Evolutionary conservation across 1,140 invertebrate species (phyloP), one percentile per base, ranked within the genome.

Genomic region (Stratiolaelaps scimitus): DNA sequence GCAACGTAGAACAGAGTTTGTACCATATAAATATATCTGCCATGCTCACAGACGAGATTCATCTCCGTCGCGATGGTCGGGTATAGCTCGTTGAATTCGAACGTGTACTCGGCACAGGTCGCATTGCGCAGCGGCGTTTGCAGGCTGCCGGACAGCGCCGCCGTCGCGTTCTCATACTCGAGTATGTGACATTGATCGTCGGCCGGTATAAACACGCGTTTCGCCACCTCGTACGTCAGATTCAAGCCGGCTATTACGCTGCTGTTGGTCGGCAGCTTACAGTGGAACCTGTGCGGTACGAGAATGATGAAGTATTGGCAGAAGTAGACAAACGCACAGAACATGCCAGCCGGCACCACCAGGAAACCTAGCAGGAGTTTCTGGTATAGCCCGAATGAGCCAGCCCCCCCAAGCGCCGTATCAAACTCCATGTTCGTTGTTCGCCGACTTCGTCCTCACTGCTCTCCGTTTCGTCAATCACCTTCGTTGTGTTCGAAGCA

Each of bases 41-140:
- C 48, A 40, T 19, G 20, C 2, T 28, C 46, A 48, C 30, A 56
- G 5, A 65, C 43, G 13, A 66, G 26, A 66, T 44, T 6, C 65
- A 70, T 67, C 26, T 70, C 70, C 53, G 70, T 70, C n/a, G 70
- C 68, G 64, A 70, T 68, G 10, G 70, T 70, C 23, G 70, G 70
- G 44, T 70, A 70, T n/a, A 68, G 56, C 43, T 66, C 66, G 23
- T 45, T 46, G 53, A 70, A 70, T 45, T 70, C 67, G 64, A 69
- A 70, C 29, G 53, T 60, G 20, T 60, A 60, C 23, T 60, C 53
- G 26, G 17, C 23, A 34, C 53, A 60, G 15, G 53, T 60, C 20
- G 26, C 53, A 26, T 60, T 60, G 1, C 26, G n/a, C 10, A 60
- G 23, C 23, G 53, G 53, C 17, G 1, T 10, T n/a, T 26, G 26